Evolutionary conservation across 2,113 vertebrate species (phyloP).

Genomic region (Saguinus imperator): DNA sequence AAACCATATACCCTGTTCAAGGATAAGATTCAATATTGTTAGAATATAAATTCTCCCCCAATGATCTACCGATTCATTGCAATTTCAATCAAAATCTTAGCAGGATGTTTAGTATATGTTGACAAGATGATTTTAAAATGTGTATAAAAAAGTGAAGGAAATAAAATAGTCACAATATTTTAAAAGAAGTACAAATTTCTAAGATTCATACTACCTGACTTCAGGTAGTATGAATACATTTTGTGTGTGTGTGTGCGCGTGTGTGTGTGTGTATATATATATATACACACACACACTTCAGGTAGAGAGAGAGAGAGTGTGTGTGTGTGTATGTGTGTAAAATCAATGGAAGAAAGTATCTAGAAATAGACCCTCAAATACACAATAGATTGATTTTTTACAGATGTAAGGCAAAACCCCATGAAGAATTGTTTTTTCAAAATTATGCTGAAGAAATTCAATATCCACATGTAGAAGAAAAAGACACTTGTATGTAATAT

Average conservation of each 20-base stretch:
- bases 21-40: background rate
- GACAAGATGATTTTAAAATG: background rate
- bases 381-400: background rate
- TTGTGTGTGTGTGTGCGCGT: too few species aligned
- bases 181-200: background rate
- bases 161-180: background rate
- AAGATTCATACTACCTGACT: background rate
- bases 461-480: background rate
- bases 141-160: background rate
- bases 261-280: too few species aligned
- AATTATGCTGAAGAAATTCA: background rate
- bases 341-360: background rate
- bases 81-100: background rate
- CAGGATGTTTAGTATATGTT: background rate
- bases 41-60: background rate
- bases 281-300: too few species aligned
- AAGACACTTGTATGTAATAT: background rate
- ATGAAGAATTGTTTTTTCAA: background rate
- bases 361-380: background rate
- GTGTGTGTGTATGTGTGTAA: too few species aligned
- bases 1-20: background rate
- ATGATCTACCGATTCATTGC: background rate
- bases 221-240: background rate
- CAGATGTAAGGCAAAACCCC: background rate
- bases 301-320: too few species aligned